These are phyloP conservation scores for Araneus ventricosus DNA, from an alignment of 1,140 invertebrate species.

Conservation along the genomic window DNA sequence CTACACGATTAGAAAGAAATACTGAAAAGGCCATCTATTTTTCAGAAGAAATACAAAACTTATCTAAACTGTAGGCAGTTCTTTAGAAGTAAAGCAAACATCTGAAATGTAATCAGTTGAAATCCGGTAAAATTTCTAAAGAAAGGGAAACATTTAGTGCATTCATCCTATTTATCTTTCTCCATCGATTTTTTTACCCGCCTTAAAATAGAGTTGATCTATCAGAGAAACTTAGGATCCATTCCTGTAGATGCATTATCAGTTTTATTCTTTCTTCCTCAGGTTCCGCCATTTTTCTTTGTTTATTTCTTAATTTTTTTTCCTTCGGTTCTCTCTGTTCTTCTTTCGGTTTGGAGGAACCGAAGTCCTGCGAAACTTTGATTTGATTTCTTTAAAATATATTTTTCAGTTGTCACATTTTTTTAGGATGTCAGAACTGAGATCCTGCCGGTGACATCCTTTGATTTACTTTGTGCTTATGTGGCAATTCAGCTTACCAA, in stretches of 20 bases:
- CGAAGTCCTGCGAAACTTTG: not conserved
- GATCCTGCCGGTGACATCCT: not conserved
- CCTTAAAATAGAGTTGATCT: not conserved
- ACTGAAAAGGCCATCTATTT: too few species aligned
- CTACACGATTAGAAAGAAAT: too few species aligned
- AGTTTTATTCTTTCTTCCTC: not conserved
- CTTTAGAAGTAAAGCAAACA: too few species aligned
- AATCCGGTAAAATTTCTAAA: not conserved
- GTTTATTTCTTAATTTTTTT: not conserved
- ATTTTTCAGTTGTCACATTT: not conserved
- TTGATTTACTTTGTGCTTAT: not conserved
- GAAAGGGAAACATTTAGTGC: not conserved
- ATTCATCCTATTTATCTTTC: not conserved
- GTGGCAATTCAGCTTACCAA: too few species aligned
- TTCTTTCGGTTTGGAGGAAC: not conserved
- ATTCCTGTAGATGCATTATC: not conserved
- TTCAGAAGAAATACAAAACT: too few species aligned
- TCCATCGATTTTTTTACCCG: not conserved
- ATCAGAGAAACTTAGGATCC: not conserved
- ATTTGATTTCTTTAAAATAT: not conserved
- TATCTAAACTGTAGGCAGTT: too few species aligned
- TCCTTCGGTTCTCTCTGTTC: not conserved
- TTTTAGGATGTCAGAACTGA: not conserved
- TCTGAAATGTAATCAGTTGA: too few species aligned
- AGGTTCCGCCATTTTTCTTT: not conserved